Evolutionary conservation across 2,888 invertebrate genomes (phyloP).

Genomic region (Cremastinae sp.): DNA sequence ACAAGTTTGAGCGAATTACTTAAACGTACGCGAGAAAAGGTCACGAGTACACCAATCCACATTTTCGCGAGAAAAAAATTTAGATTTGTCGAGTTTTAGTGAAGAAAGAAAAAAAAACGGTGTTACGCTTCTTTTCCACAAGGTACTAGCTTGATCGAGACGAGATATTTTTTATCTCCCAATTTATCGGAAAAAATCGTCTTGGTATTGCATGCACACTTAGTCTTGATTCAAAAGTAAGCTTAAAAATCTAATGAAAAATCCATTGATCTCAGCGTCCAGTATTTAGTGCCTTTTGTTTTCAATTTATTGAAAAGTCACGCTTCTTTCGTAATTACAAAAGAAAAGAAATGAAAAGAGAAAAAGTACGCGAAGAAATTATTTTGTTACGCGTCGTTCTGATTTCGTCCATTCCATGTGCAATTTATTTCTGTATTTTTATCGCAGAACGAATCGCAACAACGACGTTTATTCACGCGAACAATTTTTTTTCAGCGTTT

Average conservation of each 20-base stretch:
- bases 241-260: constrained; percentile 13
- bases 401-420: constrained; percentile 21
- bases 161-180: constrained; percentile 45
- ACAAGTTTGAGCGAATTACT: background rate
- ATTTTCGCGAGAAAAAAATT: constrained; percentile 34
- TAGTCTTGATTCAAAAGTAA: constrained; percentile 53
- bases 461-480: constrained; percentile 34
- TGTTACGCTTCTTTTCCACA: constrained; percentile 61
- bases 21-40: background rate
- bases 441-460: constrained; percentile 19
- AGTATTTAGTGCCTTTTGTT: constrained; percentile 62
- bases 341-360: background rate
- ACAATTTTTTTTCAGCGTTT: constrained; percentile 35
- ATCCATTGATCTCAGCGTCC: constrained; percentile 57
- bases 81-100: constrained; percentile 48
- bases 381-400: constrained; percentile 6
- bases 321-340: constrained; percentile 25
- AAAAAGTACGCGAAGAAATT: background rate
- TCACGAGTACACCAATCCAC: constrained; percentile 5
- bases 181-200: constrained; percentile 21
- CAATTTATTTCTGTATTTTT: constrained; percentile 23
- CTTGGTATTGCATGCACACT: constrained; percentile 58
- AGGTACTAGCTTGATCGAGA: constrained; percentile 59
- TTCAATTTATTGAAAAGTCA: constrained; percentile 31
- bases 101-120: constrained; percentile 17